Conservation (phyloP, 1,140 invertebrate genomes). For the Euborellia annulipes region DNA sequence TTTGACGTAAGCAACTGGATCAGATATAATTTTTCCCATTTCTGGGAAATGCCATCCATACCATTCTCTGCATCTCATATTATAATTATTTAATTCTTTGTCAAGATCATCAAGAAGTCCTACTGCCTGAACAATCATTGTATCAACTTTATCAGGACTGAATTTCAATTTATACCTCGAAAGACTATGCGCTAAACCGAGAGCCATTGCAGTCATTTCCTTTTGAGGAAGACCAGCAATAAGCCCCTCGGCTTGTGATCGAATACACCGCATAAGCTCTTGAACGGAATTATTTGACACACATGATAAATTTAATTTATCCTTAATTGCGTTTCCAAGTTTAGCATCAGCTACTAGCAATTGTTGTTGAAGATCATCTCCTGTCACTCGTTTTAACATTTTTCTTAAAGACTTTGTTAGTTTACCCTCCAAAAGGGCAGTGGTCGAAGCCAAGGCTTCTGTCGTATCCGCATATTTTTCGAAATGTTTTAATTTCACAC, state of each 20-base stretch:
- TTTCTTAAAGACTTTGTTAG: constrained; percentile 53
- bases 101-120: constrained; percentile 93
- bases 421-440: constrained; percentile 90
- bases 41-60: constrained; percentile 99
- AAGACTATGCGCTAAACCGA: constrained; percentile 90
- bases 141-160: constrained; percentile 97
- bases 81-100: constrained; percentile 98
- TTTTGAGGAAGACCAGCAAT: constrained; percentile 71
- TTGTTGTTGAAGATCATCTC: constrained; percentile 65
- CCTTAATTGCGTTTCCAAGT: constrained; percentile 85
- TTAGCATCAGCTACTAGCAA: constrained; percentile 91
- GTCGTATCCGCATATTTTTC: constrained; percentile 91
- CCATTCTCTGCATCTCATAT: constrained; percentile 93
- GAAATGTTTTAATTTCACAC: constrained; percentile 87
- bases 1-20: constrained; percentile 86
- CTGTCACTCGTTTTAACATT: constrained; percentile 70
- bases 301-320: constrained; percentile 83
- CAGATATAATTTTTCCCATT: constrained; percentile 87
- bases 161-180: constrained; percentile 98
- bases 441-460: constrained; percentile 81
- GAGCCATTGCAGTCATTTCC: constrained; percentile 90
- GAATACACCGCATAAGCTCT: constrained; percentile 91
- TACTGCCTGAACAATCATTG: constrained; percentile 98
- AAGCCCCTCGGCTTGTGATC: constrained; percentile 79
- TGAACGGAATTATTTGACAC: constrained; percentile 74